A percentile compares a stretch with the other conserved stretches of the same genome.
These are phyloP conservation scores for Phylloscopus trochilus DNA, from an alignment of 2,113 vertebrate species.

Conservation along the genomic window DNA sequence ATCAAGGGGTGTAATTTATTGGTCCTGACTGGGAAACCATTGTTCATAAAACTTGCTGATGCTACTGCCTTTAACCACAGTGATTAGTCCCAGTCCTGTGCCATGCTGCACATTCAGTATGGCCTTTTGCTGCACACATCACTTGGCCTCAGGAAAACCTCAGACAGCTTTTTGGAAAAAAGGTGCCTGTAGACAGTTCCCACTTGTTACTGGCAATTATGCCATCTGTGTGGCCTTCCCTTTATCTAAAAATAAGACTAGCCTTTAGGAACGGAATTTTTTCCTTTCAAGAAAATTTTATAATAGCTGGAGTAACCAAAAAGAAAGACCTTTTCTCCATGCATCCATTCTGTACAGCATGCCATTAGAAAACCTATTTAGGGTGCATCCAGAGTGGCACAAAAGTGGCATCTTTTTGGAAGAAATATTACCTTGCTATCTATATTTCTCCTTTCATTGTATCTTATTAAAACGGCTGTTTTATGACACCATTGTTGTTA, in stretches of 20 bases:
- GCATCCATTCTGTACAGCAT: rapidly evolving
- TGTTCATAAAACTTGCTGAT: background rate
- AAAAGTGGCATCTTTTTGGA: background rate
- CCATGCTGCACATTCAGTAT: background rate
- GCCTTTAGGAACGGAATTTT: background rate
- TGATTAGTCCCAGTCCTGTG: background rate
- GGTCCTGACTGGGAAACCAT: background rate
- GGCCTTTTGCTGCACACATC: background rate
- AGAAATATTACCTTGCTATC: background rate
- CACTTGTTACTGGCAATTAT: background rate
- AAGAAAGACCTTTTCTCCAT: background rate
- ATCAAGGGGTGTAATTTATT: background rate
- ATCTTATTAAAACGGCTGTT: background rate
- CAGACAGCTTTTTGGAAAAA: background rate
- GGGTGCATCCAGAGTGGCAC: background rate
- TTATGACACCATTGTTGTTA: background rate
- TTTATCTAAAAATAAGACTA: background rate
- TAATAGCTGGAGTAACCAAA: background rate
- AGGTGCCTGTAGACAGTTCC: background rate
- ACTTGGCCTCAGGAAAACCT: background rate
- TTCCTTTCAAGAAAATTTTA: background rate
- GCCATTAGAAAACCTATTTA: background rate
- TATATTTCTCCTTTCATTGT: background rate
- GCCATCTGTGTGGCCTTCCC: background rate
- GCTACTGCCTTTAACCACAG: background rate